Conservation (phyloP, 2,113 vertebrate species). For the Sorex fumeus region DNA sequence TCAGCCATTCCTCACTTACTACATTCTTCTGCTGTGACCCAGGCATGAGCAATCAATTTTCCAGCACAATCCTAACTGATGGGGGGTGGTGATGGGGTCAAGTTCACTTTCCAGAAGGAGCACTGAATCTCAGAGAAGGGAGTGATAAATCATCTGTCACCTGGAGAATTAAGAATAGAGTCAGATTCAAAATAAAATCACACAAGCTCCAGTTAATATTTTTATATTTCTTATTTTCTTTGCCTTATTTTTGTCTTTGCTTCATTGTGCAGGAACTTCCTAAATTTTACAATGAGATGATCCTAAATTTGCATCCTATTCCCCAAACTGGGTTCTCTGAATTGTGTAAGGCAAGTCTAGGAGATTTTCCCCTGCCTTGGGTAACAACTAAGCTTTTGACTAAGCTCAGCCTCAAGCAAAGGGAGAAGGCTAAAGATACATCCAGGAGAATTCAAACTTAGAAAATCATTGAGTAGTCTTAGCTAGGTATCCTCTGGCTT, state of each 20-base stretch:
- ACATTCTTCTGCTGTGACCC: neutral
- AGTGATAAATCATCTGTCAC: neutral
- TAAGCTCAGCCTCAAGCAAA: neutral
- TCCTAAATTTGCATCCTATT: neutral
- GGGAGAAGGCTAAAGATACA: neutral
- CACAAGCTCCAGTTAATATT: neutral
- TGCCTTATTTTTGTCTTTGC: too few relatives aligned
- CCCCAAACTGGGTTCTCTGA: neutral
- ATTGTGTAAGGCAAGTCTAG: neutral
- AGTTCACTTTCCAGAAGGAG: neutral
- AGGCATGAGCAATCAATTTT: neutral
- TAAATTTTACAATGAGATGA: neutral
- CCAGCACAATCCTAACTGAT: neutral
- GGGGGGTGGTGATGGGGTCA: too few relatives aligned
- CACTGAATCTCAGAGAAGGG: neutral
- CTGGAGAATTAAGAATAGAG: neutral
- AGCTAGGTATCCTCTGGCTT: neutral
- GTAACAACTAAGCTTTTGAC: neutral
- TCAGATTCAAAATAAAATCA: neutral
- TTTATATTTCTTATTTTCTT: neutral
- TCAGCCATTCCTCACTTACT: neutral
- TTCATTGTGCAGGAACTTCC: neutral
- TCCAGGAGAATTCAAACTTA: neutral
- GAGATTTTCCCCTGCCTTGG: neutral
- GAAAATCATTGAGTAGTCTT: neutral